These are phyloP conservation scores for Agrochola litura DNA, from an alignment of 2,888 invertebrate genomes.

Conservation along the genomic window DNA sequence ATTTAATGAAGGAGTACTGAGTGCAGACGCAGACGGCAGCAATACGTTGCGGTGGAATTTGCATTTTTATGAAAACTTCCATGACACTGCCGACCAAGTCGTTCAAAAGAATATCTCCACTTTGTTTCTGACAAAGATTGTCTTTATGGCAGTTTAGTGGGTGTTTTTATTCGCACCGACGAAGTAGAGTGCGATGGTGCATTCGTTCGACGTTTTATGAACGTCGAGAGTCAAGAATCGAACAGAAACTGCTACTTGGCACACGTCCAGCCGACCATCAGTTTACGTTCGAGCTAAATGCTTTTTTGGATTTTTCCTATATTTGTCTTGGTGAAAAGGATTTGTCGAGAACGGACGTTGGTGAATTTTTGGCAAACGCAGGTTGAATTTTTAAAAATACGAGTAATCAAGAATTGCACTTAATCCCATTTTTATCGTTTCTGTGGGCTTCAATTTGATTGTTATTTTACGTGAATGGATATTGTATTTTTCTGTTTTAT, in stretches of 20 bases:
- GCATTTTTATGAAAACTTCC: constrained; percentile 82
- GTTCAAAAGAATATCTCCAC: constrained; percentile 69
- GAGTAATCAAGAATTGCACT: constrained; percentile 41
- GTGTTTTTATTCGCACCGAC: constrained; percentile 64
- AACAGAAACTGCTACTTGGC: constrained; percentile 69
- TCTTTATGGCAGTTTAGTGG: constrained; percentile 68
- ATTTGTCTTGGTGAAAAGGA: constrained; percentile 65
- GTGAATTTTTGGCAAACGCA: constrained; percentile 50
- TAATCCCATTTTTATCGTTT: constrained; percentile 23
- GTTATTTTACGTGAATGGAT: neutral
- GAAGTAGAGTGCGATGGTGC: constrained; percentile 56
- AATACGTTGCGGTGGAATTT: constrained; percentile 77
- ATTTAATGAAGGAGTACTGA: constrained; percentile 77
- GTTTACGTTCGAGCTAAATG: constrained; percentile 68
- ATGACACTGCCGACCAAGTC: constrained; percentile 67
- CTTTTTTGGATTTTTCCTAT: constrained; percentile 63
- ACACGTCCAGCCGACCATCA: constrained; percentile 68
- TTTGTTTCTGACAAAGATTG: constrained; percentile 68
- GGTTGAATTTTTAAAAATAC: constrained; percentile 38
- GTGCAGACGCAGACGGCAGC: constrained; percentile 67
- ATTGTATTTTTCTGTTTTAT: neutral
- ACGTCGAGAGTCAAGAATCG: constrained; percentile 65
- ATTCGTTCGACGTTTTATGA: constrained; percentile 69
- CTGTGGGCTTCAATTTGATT: neutral
- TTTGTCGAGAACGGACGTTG: constrained; percentile 57